These are phyloP conservation scores for Tupaia tana DNA, from an alignment of 2,113 vertebrate genomes.

Conservation along the genomic window DNA sequence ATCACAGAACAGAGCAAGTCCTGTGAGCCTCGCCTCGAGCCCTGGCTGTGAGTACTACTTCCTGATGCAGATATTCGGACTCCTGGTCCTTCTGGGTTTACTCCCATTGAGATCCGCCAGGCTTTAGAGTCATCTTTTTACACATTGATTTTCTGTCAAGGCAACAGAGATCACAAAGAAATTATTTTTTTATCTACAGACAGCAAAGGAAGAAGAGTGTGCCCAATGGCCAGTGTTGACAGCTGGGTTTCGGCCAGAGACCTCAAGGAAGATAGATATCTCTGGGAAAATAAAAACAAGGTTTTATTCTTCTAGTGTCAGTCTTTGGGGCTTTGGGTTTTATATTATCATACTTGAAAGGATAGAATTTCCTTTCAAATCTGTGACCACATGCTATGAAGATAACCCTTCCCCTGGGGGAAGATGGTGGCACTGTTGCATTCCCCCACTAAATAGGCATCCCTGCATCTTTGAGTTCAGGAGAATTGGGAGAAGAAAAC, in stretches of 20 bases:
- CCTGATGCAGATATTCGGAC: too few species aligned
- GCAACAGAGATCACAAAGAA: neutral
- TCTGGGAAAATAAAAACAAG: neutral
- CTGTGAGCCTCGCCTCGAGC: accelerated
- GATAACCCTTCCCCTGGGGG: neutral
- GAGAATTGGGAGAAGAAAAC: too few species aligned
- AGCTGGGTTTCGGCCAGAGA: neutral
- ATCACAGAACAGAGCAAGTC: neutral
- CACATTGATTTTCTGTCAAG: neutral
- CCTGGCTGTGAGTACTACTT: neutral
- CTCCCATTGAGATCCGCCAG: neutral
- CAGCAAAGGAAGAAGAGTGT: neutral
- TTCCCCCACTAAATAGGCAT: too few species aligned
- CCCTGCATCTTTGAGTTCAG: neutral
- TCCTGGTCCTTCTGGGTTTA: neutral
- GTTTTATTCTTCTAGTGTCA: neutral
- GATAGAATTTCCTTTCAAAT: neutral
- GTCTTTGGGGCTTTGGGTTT: neutral
- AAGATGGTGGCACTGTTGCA: neutral
- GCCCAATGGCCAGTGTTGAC: neutral
- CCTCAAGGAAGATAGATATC: accelerated
- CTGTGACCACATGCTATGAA: neutral
- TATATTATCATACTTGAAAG: neutral
- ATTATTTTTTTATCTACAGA: neutral
- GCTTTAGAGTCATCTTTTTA: neutral